Percentiles rank a stretch among this genome's conserved stretches.
Conservation (phyloP, 1,140 invertebrate species). For the Drosophila miranda region DNA sequence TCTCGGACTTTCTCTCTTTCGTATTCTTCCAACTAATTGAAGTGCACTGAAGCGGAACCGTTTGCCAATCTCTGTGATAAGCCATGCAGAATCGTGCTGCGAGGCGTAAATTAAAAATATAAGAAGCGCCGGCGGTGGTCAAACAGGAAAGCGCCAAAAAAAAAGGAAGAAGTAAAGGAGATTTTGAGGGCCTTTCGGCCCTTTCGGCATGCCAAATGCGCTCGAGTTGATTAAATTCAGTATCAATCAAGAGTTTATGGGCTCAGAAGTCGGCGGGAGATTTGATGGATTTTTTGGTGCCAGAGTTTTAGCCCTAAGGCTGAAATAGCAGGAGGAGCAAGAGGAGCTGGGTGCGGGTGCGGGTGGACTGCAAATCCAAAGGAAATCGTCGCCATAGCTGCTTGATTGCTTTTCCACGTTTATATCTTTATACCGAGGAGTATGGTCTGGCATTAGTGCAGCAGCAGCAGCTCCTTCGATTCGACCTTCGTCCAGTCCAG, state of each 20-base stretch:
- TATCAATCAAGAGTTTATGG: slow-evolving; percentile 80
- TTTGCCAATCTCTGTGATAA: slow-evolving; percentile 80
- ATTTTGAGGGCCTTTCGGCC: neutral
- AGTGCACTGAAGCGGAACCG: slow-evolving; percentile 76
- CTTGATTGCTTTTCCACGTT: slow-evolving; percentile 76
- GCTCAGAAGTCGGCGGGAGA: slow-evolving; percentile 71
- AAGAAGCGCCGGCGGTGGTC: slow-evolving; percentile 31
- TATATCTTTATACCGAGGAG: slow-evolving; percentile 65
- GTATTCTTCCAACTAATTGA: slow-evolving; percentile 74
- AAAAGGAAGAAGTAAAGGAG: slow-evolving; percentile 1
- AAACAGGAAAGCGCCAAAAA: slow-evolving; percentile 18
- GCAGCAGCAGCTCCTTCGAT: slow-evolving; percentile 54
- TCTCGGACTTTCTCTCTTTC: slow-evolving; percentile 10
- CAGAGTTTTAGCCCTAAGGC: slow-evolving; percentile 53
- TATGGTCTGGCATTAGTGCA: slow-evolving; percentile 56
- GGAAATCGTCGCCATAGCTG: slow-evolving; percentile 68
- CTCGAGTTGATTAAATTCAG: slow-evolving; percentile 77
- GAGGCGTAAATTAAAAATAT: slow-evolving; percentile 79
- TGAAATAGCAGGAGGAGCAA: neutral
- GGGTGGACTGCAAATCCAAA: slow-evolving; percentile 37
- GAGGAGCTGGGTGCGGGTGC: slow-evolving; percentile 9
- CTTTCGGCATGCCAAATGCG: slow-evolving; percentile 25
- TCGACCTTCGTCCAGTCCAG: slow-evolving; percentile 44
- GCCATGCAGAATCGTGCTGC: slow-evolving; percentile 75
- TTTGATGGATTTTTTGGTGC: slow-evolving; percentile 72